A percentile compares a stretch with the other conserved stretches of the same genome.
Conservation (phyloP, 2,797 vertebrate species). For the Periophthalmus magnuspinnatus region DNA sequence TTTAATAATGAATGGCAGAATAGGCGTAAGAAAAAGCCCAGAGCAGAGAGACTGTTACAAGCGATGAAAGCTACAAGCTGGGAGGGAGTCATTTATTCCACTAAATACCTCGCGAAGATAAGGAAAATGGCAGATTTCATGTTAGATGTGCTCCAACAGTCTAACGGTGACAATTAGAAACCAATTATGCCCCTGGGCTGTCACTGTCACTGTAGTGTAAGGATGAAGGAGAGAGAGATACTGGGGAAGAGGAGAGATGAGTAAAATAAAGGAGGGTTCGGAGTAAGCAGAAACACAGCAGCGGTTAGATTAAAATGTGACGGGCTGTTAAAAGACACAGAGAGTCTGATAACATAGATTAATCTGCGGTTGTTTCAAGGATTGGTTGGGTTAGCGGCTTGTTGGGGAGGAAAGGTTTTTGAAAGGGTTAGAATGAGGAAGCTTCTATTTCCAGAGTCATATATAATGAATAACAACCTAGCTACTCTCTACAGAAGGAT, state of each 20-base stretch:
- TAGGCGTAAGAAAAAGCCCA: slow-evolving; percentile 40
- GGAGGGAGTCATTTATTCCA: slow-evolving; percentile 39
- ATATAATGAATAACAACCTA: slow-evolving; percentile 76
- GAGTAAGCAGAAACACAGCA: slow-evolving; percentile 29
- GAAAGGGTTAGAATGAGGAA: slow-evolving; percentile 72
- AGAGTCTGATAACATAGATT: slow-evolving; percentile 52
- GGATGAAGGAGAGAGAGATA: slow-evolving; percentile 46
- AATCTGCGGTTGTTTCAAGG: slow-evolving; percentile 57
- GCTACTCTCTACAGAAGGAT: slow-evolving; percentile 65
- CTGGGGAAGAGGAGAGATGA: not conserved
- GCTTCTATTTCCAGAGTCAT: slow-evolving; percentile 80
- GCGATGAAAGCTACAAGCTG: slow-evolving; percentile 29
- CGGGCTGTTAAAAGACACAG: slow-evolving; percentile 45
- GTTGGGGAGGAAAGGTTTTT: slow-evolving; percentile 50
- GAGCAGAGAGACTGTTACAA: slow-evolving; percentile 15
- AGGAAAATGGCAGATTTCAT: slow-evolving; percentile 54
- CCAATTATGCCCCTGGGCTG: slow-evolving; percentile 47
- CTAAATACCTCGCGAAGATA: slow-evolving; percentile 36
- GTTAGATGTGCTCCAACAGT: slow-evolving; percentile 39
- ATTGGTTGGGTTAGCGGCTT: slow-evolving; percentile 28
- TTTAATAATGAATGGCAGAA: slow-evolving; percentile 48
- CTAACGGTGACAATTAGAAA: slow-evolving; percentile 65
- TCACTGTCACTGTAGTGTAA: slow-evolving; percentile 44
- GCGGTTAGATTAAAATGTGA: slow-evolving; percentile 55
- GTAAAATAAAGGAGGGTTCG: slow-evolving; percentile 42